A percentile compares a stretch with the other conserved stretches of the same genome.
These are phyloP conservation scores for Merops nubicus DNA, from an alignment of 2,113 vertebrate genomes.

Conservation along the genomic window DNA sequence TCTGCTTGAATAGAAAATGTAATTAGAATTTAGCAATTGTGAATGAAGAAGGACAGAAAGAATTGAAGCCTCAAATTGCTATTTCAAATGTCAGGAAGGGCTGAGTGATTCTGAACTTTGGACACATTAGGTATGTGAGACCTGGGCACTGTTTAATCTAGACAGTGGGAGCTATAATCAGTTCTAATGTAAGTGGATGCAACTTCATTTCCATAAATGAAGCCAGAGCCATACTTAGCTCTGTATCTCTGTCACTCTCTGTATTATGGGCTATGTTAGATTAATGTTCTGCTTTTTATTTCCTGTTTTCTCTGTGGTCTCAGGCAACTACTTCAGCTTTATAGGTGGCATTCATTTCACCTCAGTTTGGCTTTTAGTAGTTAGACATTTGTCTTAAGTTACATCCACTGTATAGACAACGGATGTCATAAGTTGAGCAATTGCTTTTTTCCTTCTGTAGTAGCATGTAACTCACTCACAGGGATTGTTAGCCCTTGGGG, in stretches of 20 bases:
- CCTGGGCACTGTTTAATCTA: background rate
- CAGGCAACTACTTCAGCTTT: background rate
- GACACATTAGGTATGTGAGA: background rate
- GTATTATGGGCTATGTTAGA: background rate
- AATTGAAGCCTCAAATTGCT: background rate
- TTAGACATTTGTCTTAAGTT: background rate
- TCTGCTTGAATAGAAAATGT: background rate
- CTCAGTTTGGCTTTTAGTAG: background rate
- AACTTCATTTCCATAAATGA: conserved; percentile 21
- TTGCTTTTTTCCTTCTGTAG: background rate
- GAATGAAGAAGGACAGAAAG: background rate
- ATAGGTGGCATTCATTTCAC: background rate
- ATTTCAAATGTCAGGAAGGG: background rate
- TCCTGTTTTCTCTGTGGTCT: background rate
- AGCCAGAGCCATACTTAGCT: background rate
- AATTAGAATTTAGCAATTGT: background rate
- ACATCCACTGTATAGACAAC: background rate
- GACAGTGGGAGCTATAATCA: background rate
- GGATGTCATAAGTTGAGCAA: background rate
- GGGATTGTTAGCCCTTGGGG: background rate
- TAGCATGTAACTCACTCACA: background rate
- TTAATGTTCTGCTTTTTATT: background rate
- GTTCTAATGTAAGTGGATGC: background rate
- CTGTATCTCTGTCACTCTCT: background rate
- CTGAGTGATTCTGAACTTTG: background rate